A percentile compares a stretch with the other conserved stretches of the same genome.
phyloP scores from a whole-genome alignment of 2,888 invertebrate species.

The Anodontia alba region DNA sequence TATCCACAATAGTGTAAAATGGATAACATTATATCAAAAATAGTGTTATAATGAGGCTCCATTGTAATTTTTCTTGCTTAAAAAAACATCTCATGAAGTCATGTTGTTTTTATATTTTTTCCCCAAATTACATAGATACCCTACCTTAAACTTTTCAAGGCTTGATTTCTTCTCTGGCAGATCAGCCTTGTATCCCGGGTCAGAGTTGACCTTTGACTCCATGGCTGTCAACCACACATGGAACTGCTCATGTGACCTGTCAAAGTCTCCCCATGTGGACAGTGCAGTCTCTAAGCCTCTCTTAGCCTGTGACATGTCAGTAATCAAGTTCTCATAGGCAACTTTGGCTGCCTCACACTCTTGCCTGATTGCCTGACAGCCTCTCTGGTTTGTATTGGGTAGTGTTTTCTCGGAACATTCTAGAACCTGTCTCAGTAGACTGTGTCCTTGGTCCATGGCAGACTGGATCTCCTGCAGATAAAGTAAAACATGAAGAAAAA shows the following conservation, averaged over 20 bases:
- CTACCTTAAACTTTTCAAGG: slow-evolving; percentile 92
- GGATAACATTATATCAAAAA: too few relatives aligned
- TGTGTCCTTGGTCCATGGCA: slow-evolving; percentile 96
- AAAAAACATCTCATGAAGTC: too few relatives aligned
- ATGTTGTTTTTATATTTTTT: too few relatives aligned
- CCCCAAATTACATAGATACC: background rate
- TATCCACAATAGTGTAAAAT: too few relatives aligned
- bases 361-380: slow-evolving; percentile 95
- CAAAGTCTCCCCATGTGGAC: slow-evolving; percentile 93
- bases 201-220: slow-evolving; percentile 92
- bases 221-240: slow-evolving; percentile 95
- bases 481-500: slow-evolving; percentile 2
- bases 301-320: slow-evolving; percentile 86
- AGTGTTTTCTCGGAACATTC: slow-evolving; percentile 97
- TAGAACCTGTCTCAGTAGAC: slow-evolving; percentile 89
- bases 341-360: slow-evolving; percentile 94
- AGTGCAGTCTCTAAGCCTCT: slow-evolving; percentile 90
- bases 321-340: slow-evolving; percentile 95
- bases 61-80: too few relatives aligned
- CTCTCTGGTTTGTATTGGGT: slow-evolving; percentile 95
- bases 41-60: too few relatives aligned
- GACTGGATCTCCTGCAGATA: slow-evolving; percentile 93
- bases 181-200: slow-evolving; percentile 94
- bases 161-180: slow-evolving; percentile 95
- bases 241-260: slow-evolving; percentile 90